Evolutionary conservation across 2,888 invertebrate genomes (phyloP).

Genomic region (Standfussiana lucernea): DNA sequence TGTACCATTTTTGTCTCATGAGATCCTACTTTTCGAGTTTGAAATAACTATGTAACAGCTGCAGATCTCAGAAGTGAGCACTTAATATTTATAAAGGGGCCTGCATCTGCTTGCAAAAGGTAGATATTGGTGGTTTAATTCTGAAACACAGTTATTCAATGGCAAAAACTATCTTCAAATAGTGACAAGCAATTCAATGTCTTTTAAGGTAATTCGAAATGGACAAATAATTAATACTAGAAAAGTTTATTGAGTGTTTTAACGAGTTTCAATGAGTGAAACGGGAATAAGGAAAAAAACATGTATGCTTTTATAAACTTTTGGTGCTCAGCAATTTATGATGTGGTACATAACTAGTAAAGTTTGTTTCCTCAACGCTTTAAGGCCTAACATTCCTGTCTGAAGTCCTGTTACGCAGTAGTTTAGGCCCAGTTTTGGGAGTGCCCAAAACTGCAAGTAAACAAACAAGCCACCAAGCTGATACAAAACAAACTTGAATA

Average conservation of each 20-base stretch:
- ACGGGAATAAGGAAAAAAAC: not conserved
- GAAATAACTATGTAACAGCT: slow-evolving; percentile 24
- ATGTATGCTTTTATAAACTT: not conserved
- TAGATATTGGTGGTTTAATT: not conserved
- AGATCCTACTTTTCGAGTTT: slow-evolving; percentile 33
- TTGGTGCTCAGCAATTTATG: not conserved
- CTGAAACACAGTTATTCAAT: not conserved
- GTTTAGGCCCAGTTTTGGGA: no score
- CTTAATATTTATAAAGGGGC: slow-evolving; percentile 21
- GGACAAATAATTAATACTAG: not conserved
- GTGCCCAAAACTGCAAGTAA: slow-evolving; percentile 29
- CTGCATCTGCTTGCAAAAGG: slow-evolving; percentile 5
- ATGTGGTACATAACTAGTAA: not conserved
- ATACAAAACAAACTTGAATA: slow-evolving; percentile 67
- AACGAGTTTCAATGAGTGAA: not conserved
- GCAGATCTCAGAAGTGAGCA: slow-evolving; percentile 8
- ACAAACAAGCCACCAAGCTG: slow-evolving; percentile 49
- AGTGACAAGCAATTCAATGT: not conserved
- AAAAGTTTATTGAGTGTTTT: not conserved
- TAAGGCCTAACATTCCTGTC: not conserved
- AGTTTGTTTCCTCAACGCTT: not conserved
- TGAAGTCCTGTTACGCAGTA: not conserved
- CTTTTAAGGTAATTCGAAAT: not conserved
- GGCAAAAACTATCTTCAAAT: not conserved
- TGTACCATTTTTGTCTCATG: slow-evolving; percentile 22